phyloP scores from a whole-genome alignment of 2,113 vertebrate species.

The Platycercus adscitus region DNA sequence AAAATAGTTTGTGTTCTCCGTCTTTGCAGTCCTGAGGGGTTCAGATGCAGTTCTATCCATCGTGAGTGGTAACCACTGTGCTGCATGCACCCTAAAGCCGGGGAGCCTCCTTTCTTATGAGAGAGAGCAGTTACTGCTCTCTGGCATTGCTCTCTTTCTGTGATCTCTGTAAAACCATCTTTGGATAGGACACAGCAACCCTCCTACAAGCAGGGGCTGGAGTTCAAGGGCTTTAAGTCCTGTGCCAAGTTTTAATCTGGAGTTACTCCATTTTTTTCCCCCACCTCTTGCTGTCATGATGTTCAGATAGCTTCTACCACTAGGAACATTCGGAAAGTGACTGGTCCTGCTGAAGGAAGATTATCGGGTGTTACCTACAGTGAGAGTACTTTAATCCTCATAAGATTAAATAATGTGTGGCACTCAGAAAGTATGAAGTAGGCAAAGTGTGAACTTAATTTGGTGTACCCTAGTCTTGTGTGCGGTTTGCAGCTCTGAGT shows the following conservation, averaged over 20 bases:
- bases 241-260: not conserved
- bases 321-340: not conserved
- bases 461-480: not conserved
- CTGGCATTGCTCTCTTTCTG: not conserved
- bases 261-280: not conserved
- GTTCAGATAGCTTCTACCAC: not conserved
- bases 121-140: not conserved
- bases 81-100: not conserved
- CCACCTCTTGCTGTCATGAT: not conserved
- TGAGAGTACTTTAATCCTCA: not conserved
- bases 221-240: not conserved
- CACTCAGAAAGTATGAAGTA: not conserved
- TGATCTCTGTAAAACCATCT: not conserved
- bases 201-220: not conserved
- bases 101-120: not conserved
- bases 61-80: not conserved
- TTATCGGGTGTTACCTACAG: not conserved
- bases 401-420: not conserved
- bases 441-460: not conserved
- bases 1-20: not conserved
- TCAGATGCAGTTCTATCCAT: not conserved
- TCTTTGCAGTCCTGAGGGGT: not conserved
- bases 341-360: not conserved
- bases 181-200: not conserved
- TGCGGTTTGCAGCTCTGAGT: not conserved